Evolutionary conservation across 2,888 invertebrate species (phyloP), one percentile per base, ranked within the genome.

Genomic region (Dendrolimus pini): DNA sequence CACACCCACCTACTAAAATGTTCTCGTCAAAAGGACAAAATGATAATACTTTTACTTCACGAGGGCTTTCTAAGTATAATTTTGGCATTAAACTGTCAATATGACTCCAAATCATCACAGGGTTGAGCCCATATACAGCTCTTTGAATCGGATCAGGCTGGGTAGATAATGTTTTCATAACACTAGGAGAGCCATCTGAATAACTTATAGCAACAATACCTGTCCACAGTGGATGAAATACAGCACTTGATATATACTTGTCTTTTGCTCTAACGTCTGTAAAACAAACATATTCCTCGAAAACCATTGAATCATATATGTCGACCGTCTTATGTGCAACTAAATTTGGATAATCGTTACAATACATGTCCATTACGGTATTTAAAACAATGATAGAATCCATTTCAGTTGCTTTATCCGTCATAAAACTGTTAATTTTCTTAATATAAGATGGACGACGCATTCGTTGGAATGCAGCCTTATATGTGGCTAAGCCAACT

Each of bases 21-120:
- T 94, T 94, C 61, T 93, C 93, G 71, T 95, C 88, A 61, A 92
- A 92, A 0, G 95, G 94, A 71, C 95, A 95, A 77, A 94, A 94
- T 0, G 94, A 92, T 9, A 96, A 77, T 0, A 88, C 78, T 47
- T 93, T 92, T 0, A 95, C 92, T 81, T 95, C 94, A 53, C 94
- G 88, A 0, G 93, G 92, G 6, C 94, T 87, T 74, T 95, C 93
- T 57, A 96, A 89, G 66, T 93, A 92, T 54, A 96, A 78, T 82
- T 94, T 95, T 18, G 95, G 95, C 41, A 92, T 83, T 2, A 96
- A 80, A 58, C 92, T 93, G 66, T 96, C 95, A 41, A 91, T 89
- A 62, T 95, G 94, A 65, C 95, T 94, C 96, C 96, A 96, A 65
- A 96, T 89, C 61, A 95, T 84, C 1, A 95, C 93, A 0, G 93